Evolutionary conservation across 2,797 vertebrate species (phyloP).

Genomic region (Rhinatrema bivittatum): DNA sequence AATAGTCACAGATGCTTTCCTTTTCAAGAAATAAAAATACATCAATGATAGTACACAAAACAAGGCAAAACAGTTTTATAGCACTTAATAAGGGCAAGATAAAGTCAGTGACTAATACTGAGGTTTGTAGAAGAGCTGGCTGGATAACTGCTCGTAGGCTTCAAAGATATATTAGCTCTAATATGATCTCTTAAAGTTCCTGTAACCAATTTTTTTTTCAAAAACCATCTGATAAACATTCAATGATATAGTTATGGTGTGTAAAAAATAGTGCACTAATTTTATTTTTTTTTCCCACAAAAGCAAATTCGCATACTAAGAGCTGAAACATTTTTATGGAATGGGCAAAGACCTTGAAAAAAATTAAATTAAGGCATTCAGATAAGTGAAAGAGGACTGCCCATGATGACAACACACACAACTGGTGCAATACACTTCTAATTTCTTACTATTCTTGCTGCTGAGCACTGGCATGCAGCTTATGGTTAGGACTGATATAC

Average conservation of each 20-base stretch:
- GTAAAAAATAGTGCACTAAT: constrained; percentile 62
- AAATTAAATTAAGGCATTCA: constrained; percentile 71
- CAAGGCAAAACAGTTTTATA: constrained; percentile 57
- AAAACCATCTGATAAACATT: constrained; percentile 67
- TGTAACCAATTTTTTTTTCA: constrained; percentile 40
- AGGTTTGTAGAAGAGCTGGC: constrained; percentile 37
- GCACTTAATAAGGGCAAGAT: constrained; percentile 60
- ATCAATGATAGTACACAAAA: constrained; percentile 46
- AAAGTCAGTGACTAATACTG: constrained; percentile 49
- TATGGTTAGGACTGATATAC: constrained; percentile 32
- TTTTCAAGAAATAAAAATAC: constrained; percentile 55
- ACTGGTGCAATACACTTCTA: constrained; percentile 35
- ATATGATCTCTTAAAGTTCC: constrained; percentile 30
- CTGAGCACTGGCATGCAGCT: constrained; percentile 55
- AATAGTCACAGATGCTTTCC: constrained; percentile 51
- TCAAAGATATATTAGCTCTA: constrained; percentile 38
- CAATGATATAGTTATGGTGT: constrained; percentile 56
- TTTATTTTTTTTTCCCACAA: constrained; percentile 45
- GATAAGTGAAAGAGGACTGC: constrained; percentile 43
- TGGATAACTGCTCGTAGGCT: constrained; percentile 30
- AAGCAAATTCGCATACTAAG: constrained; percentile 53
- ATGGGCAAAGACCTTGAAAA: constrained; percentile 39
- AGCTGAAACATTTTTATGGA: constrained; percentile 50
- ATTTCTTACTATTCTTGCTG: constrained; percentile 30
- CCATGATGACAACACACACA: constrained; percentile 40